Evolutionary conservation across 2,797 vertebrate species (phyloP), one percentile per base, ranked within the genome.

Genomic region (Premnoplex brunnescens): DNA sequence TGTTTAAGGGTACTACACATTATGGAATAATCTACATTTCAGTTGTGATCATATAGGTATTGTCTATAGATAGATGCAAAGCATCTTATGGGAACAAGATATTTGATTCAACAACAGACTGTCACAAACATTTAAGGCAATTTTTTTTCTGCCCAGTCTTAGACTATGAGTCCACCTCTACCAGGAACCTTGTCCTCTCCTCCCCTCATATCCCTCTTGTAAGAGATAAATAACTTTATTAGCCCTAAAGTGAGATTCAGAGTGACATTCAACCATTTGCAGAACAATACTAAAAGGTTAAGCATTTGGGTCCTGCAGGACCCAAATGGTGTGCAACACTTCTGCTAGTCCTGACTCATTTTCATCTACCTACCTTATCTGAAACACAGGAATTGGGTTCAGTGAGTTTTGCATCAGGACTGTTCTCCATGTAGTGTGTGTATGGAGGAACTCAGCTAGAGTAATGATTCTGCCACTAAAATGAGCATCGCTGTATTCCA

Each of bases 361-460:
- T 89, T 76, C n/a, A 37, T 37, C 14, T 26, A 9, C 23, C 5
- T 46, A 4, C 14, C 14, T 93, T 44, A n/a, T 41, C 24, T 86
- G 32, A 48, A 78, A 48, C n/a, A 28, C 22, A 77, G 37, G 21
- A 68, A 14, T 6, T 28, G n/a, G 32, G 9, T 44, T 85, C 37
- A 59, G 15, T 39, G 52, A 85, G 24, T 73, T 51, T 83, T 78
- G 74, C 18, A 62, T 68, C 36, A 80, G 17, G 36, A 24, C 43
- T 3, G 0, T 72, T 26, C 16, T 89, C 52, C 1, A 0, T 15
- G 4, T 17, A 72, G 27, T 30, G 3, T 13, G 27, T 30, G 3
- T 13, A 23, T 63, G 18, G 68, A 84, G 43, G 22, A 88, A 7
- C 5, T 48, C 22, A n/a, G 32, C 13, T 84, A 1, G 34, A 66